Percentiles rank a stretch among this genome's conserved stretches.
Conservation (phyloP, 2,113 vertebrate genomes). For the Peromyscus polionotus region DNA sequence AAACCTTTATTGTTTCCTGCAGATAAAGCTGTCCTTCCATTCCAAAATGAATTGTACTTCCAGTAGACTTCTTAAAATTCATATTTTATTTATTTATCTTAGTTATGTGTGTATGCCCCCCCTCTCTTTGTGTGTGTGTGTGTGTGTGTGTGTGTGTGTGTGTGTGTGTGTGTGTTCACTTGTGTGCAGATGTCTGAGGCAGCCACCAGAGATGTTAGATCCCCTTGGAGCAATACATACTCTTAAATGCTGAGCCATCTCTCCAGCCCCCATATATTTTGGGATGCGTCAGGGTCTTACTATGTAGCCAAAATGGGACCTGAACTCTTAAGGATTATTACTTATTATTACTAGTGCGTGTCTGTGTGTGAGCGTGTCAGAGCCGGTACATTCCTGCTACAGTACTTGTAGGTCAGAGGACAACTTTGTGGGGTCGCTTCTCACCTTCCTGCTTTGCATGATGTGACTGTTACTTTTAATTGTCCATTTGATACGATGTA, state of each 20-base stretch:
- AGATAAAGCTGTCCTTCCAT: slow-evolving; percentile 47
- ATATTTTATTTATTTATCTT: background rate
- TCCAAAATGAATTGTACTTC: slow-evolving; percentile 57
- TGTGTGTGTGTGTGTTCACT: background rate
- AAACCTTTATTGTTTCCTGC: slow-evolving; percentile 63
- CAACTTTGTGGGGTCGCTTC: background rate
- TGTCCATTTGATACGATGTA: background rate
- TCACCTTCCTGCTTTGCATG: background rate
- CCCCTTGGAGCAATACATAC: background rate
- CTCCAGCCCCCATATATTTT: background rate
- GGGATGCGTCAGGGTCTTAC: background rate
- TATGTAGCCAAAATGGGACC: background rate
- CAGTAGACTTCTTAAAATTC: background rate
- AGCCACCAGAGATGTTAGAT: background rate
- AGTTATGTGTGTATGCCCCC: background rate
- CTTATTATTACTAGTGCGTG: background rate
- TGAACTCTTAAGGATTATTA: background rate
- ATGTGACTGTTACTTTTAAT: background rate
- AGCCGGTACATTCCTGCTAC: background rate
- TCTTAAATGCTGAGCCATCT: background rate
- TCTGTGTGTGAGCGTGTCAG: background rate
- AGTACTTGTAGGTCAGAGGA: background rate
- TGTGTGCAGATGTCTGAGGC: background rate
- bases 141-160: no score
- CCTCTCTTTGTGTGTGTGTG: no score